Evolutionary conservation across 1,140 invertebrate genomes (phyloP).

Genomic region (Lycorma delicatula): DNA sequence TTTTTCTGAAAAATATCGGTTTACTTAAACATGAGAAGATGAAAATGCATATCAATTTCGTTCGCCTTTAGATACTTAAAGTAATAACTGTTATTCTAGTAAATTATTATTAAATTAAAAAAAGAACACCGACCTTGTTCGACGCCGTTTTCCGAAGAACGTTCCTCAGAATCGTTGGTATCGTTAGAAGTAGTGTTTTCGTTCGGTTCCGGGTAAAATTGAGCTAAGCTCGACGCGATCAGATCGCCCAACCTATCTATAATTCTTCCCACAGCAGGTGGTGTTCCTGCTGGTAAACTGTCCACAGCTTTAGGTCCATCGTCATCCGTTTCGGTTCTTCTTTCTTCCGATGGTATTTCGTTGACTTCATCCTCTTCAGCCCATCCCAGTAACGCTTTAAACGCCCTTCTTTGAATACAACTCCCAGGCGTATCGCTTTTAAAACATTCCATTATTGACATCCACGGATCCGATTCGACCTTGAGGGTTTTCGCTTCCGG

Average conservation of each 20-base stretch:
- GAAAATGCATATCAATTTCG: too few species aligned
- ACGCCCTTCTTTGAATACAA: conserved; percentile 14
- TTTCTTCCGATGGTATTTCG: not conserved
- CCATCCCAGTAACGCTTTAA: conserved; percentile 9
- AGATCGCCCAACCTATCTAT: conserved; percentile 16
- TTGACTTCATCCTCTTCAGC: not conserved
- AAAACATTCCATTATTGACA: conserved; percentile 6
- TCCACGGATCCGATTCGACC: conserved; percentile 2
- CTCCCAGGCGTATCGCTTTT: conserved; percentile 4
- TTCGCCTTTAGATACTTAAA: too few species aligned
- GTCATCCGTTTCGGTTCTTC: not conserved
- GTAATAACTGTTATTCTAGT: too few species aligned
- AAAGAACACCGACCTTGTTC: conserved; percentile 12
- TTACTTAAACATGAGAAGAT: too few species aligned
- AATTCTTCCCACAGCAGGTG: conserved; percentile 6
- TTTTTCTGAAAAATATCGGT: too few species aligned
- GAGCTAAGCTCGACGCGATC: conserved; percentile 6
- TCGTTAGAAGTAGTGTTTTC: not conserved
- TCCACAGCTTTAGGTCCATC: not conserved
- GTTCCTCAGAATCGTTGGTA: not conserved
- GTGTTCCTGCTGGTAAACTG: not conserved
- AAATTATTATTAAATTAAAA: too few species aligned
- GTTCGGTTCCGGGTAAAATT: conserved; percentile 12
- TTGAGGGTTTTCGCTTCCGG: not conserved
- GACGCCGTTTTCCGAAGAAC: not conserved